Conservation (phyloP, 2,888 invertebrate species). For the Andrena chrysosceles region DNA sequence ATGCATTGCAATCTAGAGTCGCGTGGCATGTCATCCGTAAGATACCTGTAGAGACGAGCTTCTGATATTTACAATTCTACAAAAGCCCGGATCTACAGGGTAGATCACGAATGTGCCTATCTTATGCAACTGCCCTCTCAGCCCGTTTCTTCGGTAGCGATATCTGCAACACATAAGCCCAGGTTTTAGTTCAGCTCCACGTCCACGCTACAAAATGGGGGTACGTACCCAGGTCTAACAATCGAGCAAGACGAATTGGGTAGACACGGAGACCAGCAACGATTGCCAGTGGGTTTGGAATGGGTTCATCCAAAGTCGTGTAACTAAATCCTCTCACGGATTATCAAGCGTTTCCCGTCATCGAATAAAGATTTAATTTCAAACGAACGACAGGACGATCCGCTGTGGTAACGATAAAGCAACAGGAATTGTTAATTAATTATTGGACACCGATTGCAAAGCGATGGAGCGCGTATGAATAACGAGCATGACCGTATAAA, state of each 20-base stretch:
- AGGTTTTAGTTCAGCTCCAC: constrained; percentile 21
- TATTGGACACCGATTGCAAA: constrained; percentile 32
- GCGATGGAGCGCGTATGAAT: constrained; percentile 45
- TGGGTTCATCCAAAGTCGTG: not conserved
- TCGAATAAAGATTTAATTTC: no score
- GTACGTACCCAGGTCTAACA: no score
- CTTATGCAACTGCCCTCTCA: constrained; percentile 70
- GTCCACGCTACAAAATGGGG: not conserved
- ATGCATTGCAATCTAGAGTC: constrained; percentile 85
- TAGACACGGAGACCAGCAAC: no score
- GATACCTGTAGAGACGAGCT: constrained; percentile 99
- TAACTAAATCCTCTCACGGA: not conserved
- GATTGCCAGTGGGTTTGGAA: not conserved
- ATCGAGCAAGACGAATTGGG: no score
- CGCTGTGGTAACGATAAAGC: not conserved
- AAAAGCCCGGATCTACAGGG: constrained; percentile 99
- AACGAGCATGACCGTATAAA: constrained; percentile 69
- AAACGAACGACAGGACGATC: no score
- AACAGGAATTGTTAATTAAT: constrained; percentile 31
- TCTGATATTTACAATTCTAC: constrained; percentile 95
- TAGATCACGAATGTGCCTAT: constrained; percentile 98
- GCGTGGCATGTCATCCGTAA: constrained; percentile 97
- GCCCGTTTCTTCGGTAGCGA: constrained; percentile 34
- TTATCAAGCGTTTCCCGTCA: not conserved
- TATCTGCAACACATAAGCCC: constrained; percentile 66